These are phyloP conservation scores for Meleagris gallopavo DNA, from an alignment of 2,113 vertebrate genomes.

Conservation along the genomic window DNA sequence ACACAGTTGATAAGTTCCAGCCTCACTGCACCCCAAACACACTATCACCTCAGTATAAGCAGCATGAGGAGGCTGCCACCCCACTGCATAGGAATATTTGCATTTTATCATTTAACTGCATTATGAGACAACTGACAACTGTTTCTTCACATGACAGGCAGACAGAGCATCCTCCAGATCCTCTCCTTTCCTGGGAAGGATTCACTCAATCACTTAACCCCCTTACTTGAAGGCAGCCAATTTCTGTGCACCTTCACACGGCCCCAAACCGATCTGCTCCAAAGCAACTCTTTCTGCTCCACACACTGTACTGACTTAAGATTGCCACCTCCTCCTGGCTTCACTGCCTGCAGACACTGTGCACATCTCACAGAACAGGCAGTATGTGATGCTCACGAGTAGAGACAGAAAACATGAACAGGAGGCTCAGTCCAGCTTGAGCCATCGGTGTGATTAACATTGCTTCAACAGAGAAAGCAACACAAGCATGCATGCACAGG, in stretches of 20 bases:
- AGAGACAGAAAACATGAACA: rapidly evolving
- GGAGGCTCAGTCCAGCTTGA: not conserved
- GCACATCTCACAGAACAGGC: rapidly evolving
- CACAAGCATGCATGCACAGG: rapidly evolving
- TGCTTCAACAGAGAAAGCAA: not conserved
- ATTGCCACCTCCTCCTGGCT: not conserved
- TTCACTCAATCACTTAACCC: not conserved
- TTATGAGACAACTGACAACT: not conserved
- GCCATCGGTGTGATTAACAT: rapidly evolving
- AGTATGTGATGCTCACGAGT: rapidly evolving
- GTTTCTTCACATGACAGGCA: not conserved
- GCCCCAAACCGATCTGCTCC: not conserved
- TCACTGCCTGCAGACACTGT: too few relatives aligned
- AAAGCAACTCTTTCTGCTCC: not conserved
- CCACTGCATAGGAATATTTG: not conserved
- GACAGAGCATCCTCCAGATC: not conserved
- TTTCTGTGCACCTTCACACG: not conserved
- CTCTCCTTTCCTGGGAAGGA: not conserved
- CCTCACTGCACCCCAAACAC: not conserved
- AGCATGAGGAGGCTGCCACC: not conserved
- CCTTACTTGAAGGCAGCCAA: rapidly evolving
- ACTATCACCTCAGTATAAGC: not conserved
- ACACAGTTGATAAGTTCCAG: not conserved
- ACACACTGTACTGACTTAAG: not conserved
- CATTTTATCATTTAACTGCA: not conserved